phyloP scores from a whole-genome alignment of 2,113 vertebrate species.

The Promerops cafer region DNA sequence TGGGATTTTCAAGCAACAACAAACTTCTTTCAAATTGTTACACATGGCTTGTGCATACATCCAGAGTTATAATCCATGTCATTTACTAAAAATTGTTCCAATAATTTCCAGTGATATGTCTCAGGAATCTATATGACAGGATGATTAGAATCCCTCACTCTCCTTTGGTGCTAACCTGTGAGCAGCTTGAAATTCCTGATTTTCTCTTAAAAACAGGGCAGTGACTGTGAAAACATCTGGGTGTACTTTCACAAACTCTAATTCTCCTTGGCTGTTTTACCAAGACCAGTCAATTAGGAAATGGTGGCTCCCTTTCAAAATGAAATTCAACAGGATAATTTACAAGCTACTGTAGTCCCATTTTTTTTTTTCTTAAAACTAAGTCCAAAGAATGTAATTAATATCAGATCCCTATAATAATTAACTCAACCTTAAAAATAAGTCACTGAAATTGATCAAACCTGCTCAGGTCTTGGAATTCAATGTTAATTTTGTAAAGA shows the following conservation, averaged over 20 bases:
- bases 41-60: neutral
- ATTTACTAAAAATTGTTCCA: neutral
- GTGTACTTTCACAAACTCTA: slow-evolving; percentile 21
- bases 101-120: neutral
- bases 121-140: neutral
- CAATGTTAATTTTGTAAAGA: neutral
- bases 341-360: neutral
- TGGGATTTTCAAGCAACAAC: neutral
- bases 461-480: neutral
- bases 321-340: neutral
- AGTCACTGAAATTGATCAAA: neutral
- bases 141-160: neutral
- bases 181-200: neutral
- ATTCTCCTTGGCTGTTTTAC: slow-evolving; percentile 42
- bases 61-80: neutral
- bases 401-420: slow-evolving; percentile 9
- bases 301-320: neutral
- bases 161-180: slow-evolving; percentile 6
- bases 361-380: neutral
- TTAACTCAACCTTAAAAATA: slow-evolving; percentile 30
- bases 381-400: slow-evolving; percentile 28
- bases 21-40: neutral
- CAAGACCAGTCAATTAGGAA: slow-evolving; percentile 40
- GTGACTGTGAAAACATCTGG: neutral
- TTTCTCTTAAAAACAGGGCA: neutral